Evolutionary conservation across 1,140 invertebrate species (phyloP), one percentile per base, ranked within the genome.

Genomic region (Drosophila burlai): DNA sequence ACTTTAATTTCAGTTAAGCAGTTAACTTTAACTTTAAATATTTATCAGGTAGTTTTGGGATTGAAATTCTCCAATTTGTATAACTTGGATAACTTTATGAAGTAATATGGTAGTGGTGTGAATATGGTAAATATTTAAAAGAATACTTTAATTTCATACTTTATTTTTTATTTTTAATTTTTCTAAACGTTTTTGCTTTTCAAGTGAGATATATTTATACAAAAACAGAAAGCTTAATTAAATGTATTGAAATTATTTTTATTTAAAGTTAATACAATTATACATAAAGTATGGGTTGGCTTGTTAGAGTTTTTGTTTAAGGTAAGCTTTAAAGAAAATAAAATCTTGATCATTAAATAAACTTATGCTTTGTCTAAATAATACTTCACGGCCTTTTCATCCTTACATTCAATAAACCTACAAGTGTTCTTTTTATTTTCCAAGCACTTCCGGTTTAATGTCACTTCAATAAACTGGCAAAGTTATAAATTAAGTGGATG

Each of bases 351-450:
- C 47, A 49, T 49, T 29, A 11, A 50, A 26, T 50, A 50, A 31
- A 11, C 9, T 50, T 50, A 3, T 49, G 3, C 16, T 50, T n/a
- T 0, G 4, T 50, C 9, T 50, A 50, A 11, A 31, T 50, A 50
- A 50, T 50, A 15, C 24, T 29, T 6, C 18, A 16, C 5, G 38
- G 45, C 7, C 36, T 55, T 68, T 60, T 43, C 31, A 72, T 73
- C n/a, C 38, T 24, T 11, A 42, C 16, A 71, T 73, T 72, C 66
- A 50, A 59, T 72, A 72, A 72, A 72, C 42, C 60, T 60, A 50
- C 45, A 73, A 73, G 54, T 31, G 31, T 54, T 42, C 66, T 50
- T 59, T 36, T 24, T 29, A 50, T 50, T 59, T 49, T 11, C 24
- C 10, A 50, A 72, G 50, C 45, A 43, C 24, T 68, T 49, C 43